Conservation (phyloP, 2,113 vertebrate species). For the Centropristis striata region DNA sequence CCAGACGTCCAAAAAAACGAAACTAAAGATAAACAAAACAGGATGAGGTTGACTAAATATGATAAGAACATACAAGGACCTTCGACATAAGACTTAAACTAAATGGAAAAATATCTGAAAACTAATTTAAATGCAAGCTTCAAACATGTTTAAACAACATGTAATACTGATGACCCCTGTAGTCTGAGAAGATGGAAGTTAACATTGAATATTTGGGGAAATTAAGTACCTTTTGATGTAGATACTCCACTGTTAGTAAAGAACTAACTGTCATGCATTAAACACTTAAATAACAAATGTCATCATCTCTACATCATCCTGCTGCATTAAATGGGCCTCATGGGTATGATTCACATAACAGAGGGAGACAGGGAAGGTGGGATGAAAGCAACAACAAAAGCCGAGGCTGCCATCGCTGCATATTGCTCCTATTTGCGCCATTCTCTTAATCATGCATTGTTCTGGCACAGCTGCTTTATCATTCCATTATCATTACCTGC, state of each 20-base stretch:
- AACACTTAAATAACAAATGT: constrained; percentile 51
- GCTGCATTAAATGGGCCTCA: constrained; percentile 36
- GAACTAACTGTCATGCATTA: constrained; percentile 20
- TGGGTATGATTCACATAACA: constrained; percentile 39
- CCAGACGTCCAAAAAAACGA: no score
- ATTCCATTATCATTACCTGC: constrained; percentile 64
- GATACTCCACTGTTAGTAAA: constrained; percentile 20
- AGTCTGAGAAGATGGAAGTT: constrained; percentile 17
- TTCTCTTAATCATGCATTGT: constrained; percentile 59
- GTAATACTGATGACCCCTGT: not conserved
- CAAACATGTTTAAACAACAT: not conserved
- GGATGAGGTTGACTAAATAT: no score
- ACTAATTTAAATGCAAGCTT: not conserved
- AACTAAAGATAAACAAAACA: no score
- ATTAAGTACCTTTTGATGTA: constrained; percentile 22
- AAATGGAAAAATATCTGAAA: no score
- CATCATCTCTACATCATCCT: constrained; percentile 43
- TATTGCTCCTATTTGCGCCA: constrained; percentile 20
- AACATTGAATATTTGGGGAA: constrained; percentile 19
- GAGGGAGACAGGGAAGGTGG: constrained; percentile 27
- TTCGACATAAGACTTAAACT: no score
- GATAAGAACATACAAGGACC: no score
- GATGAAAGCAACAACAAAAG: constrained; percentile 36
- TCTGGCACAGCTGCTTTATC: constrained; percentile 67
- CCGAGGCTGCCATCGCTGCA: constrained; percentile 34